Evolutionary conservation across 2,888 invertebrate genomes (phyloP).

Genomic region (Lepidochrysops patricia): DNA sequence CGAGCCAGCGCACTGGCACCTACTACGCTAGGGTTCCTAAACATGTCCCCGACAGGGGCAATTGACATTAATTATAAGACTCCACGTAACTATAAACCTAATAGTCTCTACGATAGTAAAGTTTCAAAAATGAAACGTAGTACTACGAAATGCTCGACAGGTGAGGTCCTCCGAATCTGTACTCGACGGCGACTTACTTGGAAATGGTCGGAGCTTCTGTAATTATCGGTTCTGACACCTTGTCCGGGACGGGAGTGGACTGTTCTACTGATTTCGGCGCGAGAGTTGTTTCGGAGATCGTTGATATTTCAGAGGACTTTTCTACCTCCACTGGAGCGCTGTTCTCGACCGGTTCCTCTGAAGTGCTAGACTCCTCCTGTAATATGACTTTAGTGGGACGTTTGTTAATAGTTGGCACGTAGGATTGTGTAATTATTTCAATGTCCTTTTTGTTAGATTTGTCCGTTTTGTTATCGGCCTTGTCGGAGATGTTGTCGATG

Average conservation of each 20-base stretch:
- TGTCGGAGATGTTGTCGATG: constrained; percentile 59
- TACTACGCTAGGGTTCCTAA: constrained; percentile 34
- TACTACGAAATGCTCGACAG: constrained; percentile 63
- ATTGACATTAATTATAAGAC: constrained; percentile 41
- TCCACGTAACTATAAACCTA: constrained; percentile 46
- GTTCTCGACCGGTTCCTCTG: constrained; percentile 15
- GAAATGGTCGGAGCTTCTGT: constrained; percentile 28
- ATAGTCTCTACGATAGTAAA: constrained; percentile 65
- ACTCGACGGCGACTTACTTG: constrained; percentile 32
- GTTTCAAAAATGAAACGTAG: constrained; percentile 68
- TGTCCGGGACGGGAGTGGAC: constrained; percentile 24
- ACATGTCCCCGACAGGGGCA: constrained; percentile 21
- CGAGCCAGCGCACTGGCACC: constrained; percentile 40
- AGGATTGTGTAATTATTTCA: constrained; percentile 58
- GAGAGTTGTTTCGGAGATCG: not conserved
- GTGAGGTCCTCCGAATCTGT: constrained; percentile 48
- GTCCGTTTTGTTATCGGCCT: constrained; percentile 37
- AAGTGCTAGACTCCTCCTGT: constrained; percentile 30
- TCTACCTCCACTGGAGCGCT: not conserved
- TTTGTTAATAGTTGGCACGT: constrained; percentile 54
- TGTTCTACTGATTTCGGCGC: not conserved
- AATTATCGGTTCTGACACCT: constrained; percentile 26
- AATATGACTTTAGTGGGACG: constrained; percentile 59
- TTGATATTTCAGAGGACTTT: not conserved
- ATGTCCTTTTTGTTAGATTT: constrained; percentile 44